Percentiles rank a stretch among this genome's conserved stretches.
These are phyloP conservation scores for Sebastes steindachneri DNA, from an alignment of 2,797 vertebrate species.

Conservation along the genomic window DNA sequence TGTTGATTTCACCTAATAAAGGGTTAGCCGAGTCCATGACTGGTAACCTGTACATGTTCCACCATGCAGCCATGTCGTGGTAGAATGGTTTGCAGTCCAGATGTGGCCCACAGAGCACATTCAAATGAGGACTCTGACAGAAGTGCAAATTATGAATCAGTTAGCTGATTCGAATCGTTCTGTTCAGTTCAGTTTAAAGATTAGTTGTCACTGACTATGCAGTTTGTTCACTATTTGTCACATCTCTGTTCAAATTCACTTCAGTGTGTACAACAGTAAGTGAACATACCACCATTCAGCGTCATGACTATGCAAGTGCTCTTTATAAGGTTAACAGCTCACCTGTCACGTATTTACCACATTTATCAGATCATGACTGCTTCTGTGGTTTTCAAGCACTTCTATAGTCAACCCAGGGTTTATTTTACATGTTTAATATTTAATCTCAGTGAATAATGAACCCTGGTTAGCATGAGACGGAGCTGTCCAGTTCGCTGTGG, in stretches of 20 bases:
- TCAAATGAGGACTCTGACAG: slow-evolving; percentile 2
- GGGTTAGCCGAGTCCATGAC: not conserved
- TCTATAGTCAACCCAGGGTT: not conserved
- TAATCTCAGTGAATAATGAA: not conserved
- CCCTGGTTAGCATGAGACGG: slow-evolving; percentile 18
- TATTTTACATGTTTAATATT: not conserved
- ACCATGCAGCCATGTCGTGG: not conserved
- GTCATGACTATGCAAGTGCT: not conserved
- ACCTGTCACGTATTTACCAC: not conserved
- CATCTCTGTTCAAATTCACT: not conserved
- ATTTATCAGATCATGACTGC: not conserved
- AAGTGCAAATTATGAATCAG: not conserved
- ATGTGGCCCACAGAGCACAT: not conserved
- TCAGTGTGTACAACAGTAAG: not conserved
- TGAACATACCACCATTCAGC: not conserved
- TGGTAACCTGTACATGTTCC: slow-evolving; percentile 22
- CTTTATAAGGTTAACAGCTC: not conserved
- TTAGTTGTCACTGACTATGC: not conserved
- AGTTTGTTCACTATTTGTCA: not conserved
- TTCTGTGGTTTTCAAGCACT: not conserved
- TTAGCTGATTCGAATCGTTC: not conserved
- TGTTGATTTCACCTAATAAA: not conserved
- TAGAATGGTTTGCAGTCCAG: slow-evolving; percentile 11
- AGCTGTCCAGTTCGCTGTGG: slow-evolving; percentile 66
- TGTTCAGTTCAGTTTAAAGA: not conserved